phyloP scores from a whole-genome alignment of 2,888 invertebrate species.

The Nephrocerus scutellatus region DNA sequence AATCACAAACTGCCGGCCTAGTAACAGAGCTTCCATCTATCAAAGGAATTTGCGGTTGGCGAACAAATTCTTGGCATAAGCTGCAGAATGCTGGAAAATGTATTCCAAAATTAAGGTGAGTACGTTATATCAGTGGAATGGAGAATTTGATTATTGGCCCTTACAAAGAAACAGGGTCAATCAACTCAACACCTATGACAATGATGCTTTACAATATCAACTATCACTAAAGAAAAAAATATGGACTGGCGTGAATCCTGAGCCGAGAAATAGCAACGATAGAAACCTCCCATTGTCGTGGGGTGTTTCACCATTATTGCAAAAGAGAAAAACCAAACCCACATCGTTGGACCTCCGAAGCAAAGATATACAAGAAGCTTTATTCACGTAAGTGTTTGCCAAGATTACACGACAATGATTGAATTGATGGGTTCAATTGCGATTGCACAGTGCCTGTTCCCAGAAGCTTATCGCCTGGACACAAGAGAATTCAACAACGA shows the following conservation, averaged over 20 bases:
- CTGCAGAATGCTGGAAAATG: slow-evolving; percentile 29
- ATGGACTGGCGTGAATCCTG: slow-evolving; percentile 60
- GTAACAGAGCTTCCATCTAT: slow-evolving; percentile 32
- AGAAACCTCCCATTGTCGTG: slow-evolving; percentile 55
- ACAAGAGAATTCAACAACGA: slow-evolving; percentile 21
- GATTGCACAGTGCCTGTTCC: slow-evolving; percentile 54
- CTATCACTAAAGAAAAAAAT: slow-evolving; percentile 64
- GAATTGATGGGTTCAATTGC: slow-evolving; percentile 3
- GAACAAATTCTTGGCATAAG: slow-evolving; percentile 46
- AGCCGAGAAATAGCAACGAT: slow-evolving; percentile 25
- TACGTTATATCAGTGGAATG: background rate
- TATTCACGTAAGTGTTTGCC: slow-evolving; percentile 50
- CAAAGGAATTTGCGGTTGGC: slow-evolving; percentile 22
- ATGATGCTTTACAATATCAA: slow-evolving; percentile 54
- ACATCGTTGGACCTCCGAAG: slow-evolving; percentile 23
- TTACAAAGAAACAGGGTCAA: too few species aligned
- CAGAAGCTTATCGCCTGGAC: slow-evolving; percentile 54
- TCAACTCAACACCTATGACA: slow-evolving; percentile 13
- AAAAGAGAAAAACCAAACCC: slow-evolving; percentile 16
- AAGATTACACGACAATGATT: slow-evolving; percentile 19
- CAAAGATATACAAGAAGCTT: slow-evolving; percentile 54
- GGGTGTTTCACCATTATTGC: slow-evolving; percentile 57
- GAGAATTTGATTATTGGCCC: too few species aligned
- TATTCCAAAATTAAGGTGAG: slow-evolving; percentile 29
- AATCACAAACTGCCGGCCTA: slow-evolving; percentile 23